phyloP scores from a whole-genome alignment of 2,888 invertebrate genomes.

The Harmothoe impar region DNA sequence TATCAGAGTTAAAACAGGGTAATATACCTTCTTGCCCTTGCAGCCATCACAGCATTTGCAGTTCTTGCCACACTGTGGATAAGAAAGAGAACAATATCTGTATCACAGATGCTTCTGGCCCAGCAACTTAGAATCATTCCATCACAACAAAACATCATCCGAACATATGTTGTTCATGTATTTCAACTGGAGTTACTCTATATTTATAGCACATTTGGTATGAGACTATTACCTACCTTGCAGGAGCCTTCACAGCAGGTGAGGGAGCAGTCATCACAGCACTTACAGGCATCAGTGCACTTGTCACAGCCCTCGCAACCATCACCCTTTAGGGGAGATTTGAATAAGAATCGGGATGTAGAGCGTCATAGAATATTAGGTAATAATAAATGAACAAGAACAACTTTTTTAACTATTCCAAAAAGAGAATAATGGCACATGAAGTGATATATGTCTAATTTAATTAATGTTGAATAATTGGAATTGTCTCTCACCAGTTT shows the following conservation, averaged over 20 bases:
- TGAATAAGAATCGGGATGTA: too few species aligned
- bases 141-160: too few species aligned
- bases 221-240: not conserved
- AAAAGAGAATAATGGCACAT: too few species aligned
- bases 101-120: not conserved
- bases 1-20: too few species aligned
- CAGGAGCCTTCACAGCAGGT: not conserved
- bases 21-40: not conserved
- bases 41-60: constrained; percentile 16
- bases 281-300: constrained; percentile 7
- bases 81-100: not conserved
- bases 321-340: too few species aligned
- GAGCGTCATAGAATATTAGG: too few species aligned
- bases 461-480: too few species aligned
- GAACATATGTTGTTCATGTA: not conserved
- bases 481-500: too few species aligned
- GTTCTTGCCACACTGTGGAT: not conserved
- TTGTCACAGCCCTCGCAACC: not conserved
- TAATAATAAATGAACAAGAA: too few species aligned
- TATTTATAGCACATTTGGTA: not conserved
- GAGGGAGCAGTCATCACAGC: not conserved
- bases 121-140: too few species aligned
- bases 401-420: too few species aligned
- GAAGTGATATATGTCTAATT: too few species aligned
- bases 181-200: not conserved